Evolutionary conservation across 2,797 vertebrate species (phyloP).

Genomic region (Paratrypauchen microcephalus): DNA sequence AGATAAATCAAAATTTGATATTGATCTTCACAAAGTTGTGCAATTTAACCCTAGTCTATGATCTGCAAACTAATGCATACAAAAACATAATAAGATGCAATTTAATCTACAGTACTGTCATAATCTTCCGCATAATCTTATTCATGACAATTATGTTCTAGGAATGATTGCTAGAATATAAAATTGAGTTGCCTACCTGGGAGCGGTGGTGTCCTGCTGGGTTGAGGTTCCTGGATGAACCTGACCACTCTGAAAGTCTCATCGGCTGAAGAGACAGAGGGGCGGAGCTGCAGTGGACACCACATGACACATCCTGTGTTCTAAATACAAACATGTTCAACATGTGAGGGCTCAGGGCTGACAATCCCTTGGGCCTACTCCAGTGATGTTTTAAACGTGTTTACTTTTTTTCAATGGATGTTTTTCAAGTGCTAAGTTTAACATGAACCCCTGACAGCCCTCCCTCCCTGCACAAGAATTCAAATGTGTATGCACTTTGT

Average conservation of each 20-base stretch:
- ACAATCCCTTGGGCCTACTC: too few species aligned
- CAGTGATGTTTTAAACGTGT: too few species aligned
- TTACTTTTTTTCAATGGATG: neutral
- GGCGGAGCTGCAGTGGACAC: constrained; percentile 3
- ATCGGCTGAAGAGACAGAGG: neutral
- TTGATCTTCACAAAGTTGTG: neutral
- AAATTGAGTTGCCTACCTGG: neutral
- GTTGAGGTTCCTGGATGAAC: constrained; percentile 3
- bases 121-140: neutral
- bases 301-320: constrained; percentile 3
- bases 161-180: neutral
- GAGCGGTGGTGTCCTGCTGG: neutral
- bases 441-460: too few species aligned
- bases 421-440: too few species aligned
- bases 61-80: neutral
- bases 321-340: neutral
- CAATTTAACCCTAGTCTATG: neutral
- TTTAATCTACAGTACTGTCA: neutral
- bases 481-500: too few species aligned
- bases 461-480: too few species aligned
- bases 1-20: neutral
- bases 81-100: neutral
- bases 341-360: neutral
- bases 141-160: neutral
- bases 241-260: neutral